Base-by-base conservation (phyloP, 2,888 invertebrate species). In the Platycnemis pennipes region DNA sequence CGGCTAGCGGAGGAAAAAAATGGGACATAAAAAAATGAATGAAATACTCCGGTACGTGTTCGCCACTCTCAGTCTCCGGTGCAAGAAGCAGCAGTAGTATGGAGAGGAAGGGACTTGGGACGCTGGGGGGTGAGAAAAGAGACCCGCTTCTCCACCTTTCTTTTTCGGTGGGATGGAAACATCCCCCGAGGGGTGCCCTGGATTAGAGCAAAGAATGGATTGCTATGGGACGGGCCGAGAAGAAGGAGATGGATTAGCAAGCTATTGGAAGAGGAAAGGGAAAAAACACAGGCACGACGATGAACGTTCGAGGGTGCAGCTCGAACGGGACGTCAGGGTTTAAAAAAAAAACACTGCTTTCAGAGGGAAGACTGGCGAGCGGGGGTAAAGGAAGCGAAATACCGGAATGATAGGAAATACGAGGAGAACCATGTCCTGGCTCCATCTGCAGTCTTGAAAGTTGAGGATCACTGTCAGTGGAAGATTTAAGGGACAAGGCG, bases 121-220 rank as follows among this genome's bases (percentile, higher is more conserved):
- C 37, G 49, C 49, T 16, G 13, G 37, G 77, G 37, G 37, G 77
- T 19, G 49, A 49, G 49, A 49, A 19, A 19, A 19, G 49, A 16
- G 26, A 22, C 63, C 22, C 4, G 63, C 26, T 63, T 63, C n/a
- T 63, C 63, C 63, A 22, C 8, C n/a, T 63, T 63, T 63, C 26
- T 69, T 69, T 31, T 69, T 37, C 16, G 77, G 31, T 37, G 37
- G 26, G 77, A 5, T 8, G 77, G 37, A 13, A 13, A 37, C 37
- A 77, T 26, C 77, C 13, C 8, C 31, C 31, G 77, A 77, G 26
- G 77, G 77, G 37, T 37, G 16, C 77, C 37, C 4, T 77, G 77
- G 77, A 77, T 77, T 77, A 77, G 37, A 13, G 77, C 13, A 77
- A 77, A 77, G 77, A 77, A 77, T 77, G 77, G 77, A 77, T 77